Base-by-base conservation (phyloP, 2,113 vertebrate genomes). In the Cepphus grylle region DNA sequence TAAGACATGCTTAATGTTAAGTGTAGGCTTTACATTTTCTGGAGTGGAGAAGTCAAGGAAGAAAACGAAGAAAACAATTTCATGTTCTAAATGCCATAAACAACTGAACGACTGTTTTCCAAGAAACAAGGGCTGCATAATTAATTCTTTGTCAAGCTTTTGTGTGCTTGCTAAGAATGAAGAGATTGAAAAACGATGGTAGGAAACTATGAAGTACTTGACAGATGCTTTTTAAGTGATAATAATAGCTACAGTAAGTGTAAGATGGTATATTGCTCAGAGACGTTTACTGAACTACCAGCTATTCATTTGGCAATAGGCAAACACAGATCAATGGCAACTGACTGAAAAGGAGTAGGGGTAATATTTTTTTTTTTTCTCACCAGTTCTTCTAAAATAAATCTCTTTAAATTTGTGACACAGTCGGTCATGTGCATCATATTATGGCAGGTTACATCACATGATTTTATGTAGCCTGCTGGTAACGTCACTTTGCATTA, bases 301-400 rank as follows among this genome's bases (percentile, higher is more conserved):
- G 93, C 45, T 85, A 96, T 72, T 94, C 70, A 49, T 73, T 69
- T 95, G 88, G 81, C 90, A 97, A 90, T 93, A 93, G 91, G 88
- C 78, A 97, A 97, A 95, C 71, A 96, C 58, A 97, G 73, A 84
- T 96, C 96, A 96, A 72, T 85, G 85, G 26, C 67, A 96, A 92
- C 38, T 53, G 58, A 84, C 52, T 92, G 71, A 95, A 95, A 90
- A 93, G 76, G 85, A 84, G 43, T 83, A 95, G 58, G 30, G 32
- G n/a, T 80, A 56, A 43, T 77, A 30, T 52, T 78, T 93, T 80
- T 16, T 40, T 40, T 40, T 16, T 52, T 58, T n/a, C n/a, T 88
- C 52, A 69, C 74, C n/a, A 80, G 11, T 66, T 73, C 58, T 95
- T 58, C 76, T 72, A 90, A 96, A 86, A 86, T 72, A 85, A 89